A percentile compares a stretch with the other conserved stretches of the same genome.
These are phyloP conservation scores for Polietes domitor DNA, from an alignment of 2,888 invertebrate genomes.

Conservation along the genomic window DNA sequence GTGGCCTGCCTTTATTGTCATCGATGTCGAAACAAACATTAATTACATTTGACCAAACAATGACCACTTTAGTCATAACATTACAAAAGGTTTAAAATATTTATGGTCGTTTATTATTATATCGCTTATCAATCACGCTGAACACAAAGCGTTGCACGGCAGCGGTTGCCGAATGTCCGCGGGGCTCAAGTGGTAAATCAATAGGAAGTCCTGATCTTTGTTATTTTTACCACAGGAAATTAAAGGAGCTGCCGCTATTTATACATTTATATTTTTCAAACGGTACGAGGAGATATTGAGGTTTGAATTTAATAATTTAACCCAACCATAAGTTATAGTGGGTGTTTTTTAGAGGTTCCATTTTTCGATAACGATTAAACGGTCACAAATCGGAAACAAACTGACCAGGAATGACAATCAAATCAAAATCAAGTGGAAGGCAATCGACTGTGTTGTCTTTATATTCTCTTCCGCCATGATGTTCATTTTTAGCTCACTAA, in stretches of 20 bases:
- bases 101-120: constrained; percentile 18
- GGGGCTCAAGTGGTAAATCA: neutral
- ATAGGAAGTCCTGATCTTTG: neutral
- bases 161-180: neutral
- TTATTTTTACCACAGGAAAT: neutral
- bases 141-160: neutral
- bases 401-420: too few relatives aligned
- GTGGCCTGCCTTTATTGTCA: constrained; percentile 45
- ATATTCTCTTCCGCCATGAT: too few relatives aligned
- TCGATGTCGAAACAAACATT: constrained; percentile 58
- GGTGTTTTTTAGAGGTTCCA: too few relatives aligned
- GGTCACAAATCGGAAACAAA: too few relatives aligned
- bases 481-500: too few relatives aligned
- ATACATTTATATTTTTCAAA: too few relatives aligned
- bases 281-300: too few relatives aligned
- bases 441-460: too few relatives aligned
- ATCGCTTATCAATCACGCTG: neutral
- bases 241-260: neutral
- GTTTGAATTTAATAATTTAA: too few relatives aligned
- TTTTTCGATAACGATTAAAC: too few relatives aligned
- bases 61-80: constrained; percentile 63
- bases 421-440: too few relatives aligned
- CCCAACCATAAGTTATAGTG: too few relatives aligned
- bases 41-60: constrained; percentile 64
- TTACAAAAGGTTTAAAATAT: constrained; percentile 50